A percentile compares a stretch with the other conserved stretches of the same genome.
Evolutionary conservation across 2,113 vertebrate genomes (phyloP).

Genomic region (Ariopsis seemanni): DNA sequence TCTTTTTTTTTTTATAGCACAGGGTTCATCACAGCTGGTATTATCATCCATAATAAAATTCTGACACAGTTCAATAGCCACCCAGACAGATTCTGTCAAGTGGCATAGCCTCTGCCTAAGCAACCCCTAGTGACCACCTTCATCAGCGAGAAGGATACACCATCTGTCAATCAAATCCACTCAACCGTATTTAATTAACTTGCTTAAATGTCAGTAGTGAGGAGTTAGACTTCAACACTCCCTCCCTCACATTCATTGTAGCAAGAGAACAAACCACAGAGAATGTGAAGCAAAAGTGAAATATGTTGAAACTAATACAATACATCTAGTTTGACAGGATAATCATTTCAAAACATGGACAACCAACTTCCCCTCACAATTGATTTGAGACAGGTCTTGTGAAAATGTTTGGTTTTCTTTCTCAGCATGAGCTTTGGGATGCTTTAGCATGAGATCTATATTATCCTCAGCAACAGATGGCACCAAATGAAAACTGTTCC

Average conservation of each 20-base stretch:
- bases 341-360: slow-evolving; percentile 42
- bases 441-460: slow-evolving; percentile 49
- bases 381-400: slow-evolving; percentile 30
- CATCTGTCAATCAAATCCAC: slow-evolving; percentile 52
- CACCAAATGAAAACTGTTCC: slow-evolving; percentile 31
- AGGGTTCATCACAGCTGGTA: slow-evolving; percentile 36
- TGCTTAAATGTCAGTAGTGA: slow-evolving; percentile 29
- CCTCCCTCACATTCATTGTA: background rate
- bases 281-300: background rate
- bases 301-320: slow-evolving; percentile 26
- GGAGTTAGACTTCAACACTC: background rate
- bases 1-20: slow-evolving; percentile 20
- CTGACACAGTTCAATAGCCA: slow-evolving; percentile 53
- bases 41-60: slow-evolving; percentile 54
- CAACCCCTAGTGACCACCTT: slow-evolving; percentile 44
- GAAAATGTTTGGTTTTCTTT: slow-evolving; percentile 28
- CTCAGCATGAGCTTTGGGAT: background rate
- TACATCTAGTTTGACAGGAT: slow-evolving; percentile 42
- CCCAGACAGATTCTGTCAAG: slow-evolving; percentile 46
- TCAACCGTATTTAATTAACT: slow-evolving; percentile 56
- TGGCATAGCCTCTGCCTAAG: slow-evolving; percentile 27
- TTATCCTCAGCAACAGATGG: slow-evolving; percentile 56
- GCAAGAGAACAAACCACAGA: background rate
- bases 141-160: slow-evolving; percentile 35
- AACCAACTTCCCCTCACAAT: slow-evolving; percentile 13